Evolutionary conservation across 92 coral and sea anemone genomes (phyloP), one percentile per base, ranked within the genome.

Genomic region (Meandrina meandrites): DNA sequence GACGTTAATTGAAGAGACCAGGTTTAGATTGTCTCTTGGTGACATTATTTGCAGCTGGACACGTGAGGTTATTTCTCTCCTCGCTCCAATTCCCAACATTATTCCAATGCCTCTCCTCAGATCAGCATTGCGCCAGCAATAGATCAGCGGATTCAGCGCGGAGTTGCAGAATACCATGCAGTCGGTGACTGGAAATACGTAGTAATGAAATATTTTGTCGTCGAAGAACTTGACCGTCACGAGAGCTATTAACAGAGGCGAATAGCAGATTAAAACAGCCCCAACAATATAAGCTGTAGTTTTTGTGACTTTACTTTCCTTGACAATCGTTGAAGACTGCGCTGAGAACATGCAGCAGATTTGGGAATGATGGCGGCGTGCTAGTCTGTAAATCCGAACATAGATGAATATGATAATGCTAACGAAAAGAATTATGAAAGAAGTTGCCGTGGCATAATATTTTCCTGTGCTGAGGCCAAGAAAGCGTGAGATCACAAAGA

Each of bases 221-320:
- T 70, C 79, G 36, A 83, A 70, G 79, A 83, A 83, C 79, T 83
- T 70, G 1, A 71, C 79, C 1, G 70, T 69, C 18, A 83, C 79
- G n/a, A 83, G 47, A 24, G 86, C 30, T 48, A 72, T 35, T 2
- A 70, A 53, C 14, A 83, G 86, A 0, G 86, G 86, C 18, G 69
- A 70, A 53, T 71, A 83, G 13, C 86, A 83, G 4, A 27, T 35
- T 70, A 70, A 50, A 21, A 83, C 86, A 28, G 86, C 74, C 1
- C 86, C 79, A 8, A 83, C 79, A 32, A 83, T 83, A 35, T 83
- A 83, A 48, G 86, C 86, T 48, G 86, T 70, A 19, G 86, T 83
- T 34, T 83, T 71, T 54, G 86, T 70, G 22, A 83, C 48, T 53
- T 83, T 83, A 36, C 79, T 50, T 19, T 83, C 86, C 37, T 15